phyloP scores from a whole-genome alignment of 2,888 invertebrate genomes.

The Zaprionus bogoriensis region DNA sequence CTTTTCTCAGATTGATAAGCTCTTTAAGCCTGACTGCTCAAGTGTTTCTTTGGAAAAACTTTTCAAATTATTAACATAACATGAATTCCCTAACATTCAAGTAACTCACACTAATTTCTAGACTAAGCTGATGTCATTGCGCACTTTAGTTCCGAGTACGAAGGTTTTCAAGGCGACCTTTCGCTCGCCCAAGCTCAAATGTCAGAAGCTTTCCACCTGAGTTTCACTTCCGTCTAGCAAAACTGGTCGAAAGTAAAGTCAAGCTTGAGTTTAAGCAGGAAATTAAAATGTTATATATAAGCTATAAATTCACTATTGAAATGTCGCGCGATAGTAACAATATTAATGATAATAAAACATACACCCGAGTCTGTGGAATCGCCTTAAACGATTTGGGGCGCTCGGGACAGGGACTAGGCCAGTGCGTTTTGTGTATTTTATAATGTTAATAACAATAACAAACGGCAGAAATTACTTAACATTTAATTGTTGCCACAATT shows the following conservation, averaged over 20 bases:
- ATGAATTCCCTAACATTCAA: too few species aligned
- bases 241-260: conserved; percentile 13
- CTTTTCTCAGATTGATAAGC: too few species aligned
- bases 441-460: conserved; percentile 53
- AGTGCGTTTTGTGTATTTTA: conserved; percentile 25
- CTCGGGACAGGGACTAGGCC: conserved; percentile 40
- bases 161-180: background rate
- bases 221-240: conserved; percentile 37
- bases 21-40: too few species aligned
- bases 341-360: background rate
- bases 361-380: background rate
- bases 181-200: too few species aligned
- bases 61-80: too few species aligned
- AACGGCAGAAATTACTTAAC: conserved; percentile 65
- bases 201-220: background rate
- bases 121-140: background rate
- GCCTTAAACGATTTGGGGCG: conserved; percentile 16
- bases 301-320: conserved; percentile 34
- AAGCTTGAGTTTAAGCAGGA: conserved; percentile 5
- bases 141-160: background rate
- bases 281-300: background rate
- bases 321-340: conserved; percentile 33
- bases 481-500: conserved; percentile 68
- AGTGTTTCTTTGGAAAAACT: too few species aligned
- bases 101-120: too few species aligned